phyloP scores from a whole-genome alignment of 2,797 vertebrate genomes.

The Chaunax sp. region DNA sequence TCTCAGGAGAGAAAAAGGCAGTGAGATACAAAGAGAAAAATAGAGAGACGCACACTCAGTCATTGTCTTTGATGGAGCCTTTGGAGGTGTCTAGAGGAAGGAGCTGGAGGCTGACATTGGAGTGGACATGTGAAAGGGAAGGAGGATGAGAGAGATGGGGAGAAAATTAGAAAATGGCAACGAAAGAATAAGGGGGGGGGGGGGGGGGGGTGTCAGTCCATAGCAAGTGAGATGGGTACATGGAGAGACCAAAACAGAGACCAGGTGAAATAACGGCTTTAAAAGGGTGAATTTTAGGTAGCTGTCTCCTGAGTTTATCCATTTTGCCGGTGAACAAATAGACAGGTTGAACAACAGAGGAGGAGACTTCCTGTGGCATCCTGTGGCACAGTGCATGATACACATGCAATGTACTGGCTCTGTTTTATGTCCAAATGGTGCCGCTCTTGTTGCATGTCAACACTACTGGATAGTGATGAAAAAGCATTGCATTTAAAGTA shows the following conservation, averaged over 20 bases:
- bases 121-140: constrained; percentile 52
- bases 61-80: constrained; percentile 76
- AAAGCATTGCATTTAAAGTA: constrained; percentile 50
- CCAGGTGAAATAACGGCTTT: not conserved
- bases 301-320: constrained; percentile 38
- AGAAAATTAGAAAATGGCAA: constrained; percentile 3
- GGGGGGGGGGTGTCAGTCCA: not conserved
- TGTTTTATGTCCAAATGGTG: constrained; percentile 38
- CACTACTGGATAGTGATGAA: constrained; percentile 40
- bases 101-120: constrained; percentile 67
- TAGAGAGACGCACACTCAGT: constrained; percentile 64
- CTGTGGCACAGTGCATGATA: constrained; percentile 36
- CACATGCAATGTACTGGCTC: constrained; percentile 43
- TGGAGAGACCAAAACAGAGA: constrained; percentile 28
- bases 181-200: not conserved
- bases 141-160: constrained; percentile 10
- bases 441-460: constrained; percentile 40
- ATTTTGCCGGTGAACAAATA: constrained; percentile 28
- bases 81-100: constrained; percentile 71
- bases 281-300: constrained; percentile 41
- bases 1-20: constrained; percentile 77
- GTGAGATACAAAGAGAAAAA: constrained; percentile 61
- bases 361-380: constrained; percentile 30
- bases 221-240: constrained; percentile 46
- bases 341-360: constrained; percentile 32